Conservation (phyloP, 30 jellyfish, hydroid and myxozoan species). For the Cassiopea andromeda region DNA sequence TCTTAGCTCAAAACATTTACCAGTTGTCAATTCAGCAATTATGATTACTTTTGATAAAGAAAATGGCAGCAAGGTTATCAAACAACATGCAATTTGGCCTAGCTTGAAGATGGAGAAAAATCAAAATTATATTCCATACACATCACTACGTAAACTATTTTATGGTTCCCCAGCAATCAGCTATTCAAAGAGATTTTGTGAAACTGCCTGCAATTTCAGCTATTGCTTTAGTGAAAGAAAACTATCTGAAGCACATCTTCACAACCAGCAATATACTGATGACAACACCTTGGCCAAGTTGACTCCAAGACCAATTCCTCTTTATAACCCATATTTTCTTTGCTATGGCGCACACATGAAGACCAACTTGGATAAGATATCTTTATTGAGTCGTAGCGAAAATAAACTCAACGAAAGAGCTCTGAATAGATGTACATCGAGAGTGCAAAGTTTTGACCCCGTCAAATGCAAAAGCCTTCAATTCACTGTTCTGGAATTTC, state of each 20-base stretch:
- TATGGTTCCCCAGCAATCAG: conserved; percentile 20
- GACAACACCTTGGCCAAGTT: neutral
- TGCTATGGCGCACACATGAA: conserved; percentile 17
- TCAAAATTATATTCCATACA: conserved; percentile 38
- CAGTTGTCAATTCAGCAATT: neutral
- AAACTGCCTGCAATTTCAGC: neutral
- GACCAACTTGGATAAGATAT: neutral
- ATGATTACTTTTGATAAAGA: neutral
- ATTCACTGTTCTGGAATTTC: neutral
- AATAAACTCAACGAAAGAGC: conserved; percentile 1
- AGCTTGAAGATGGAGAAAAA: conserved; percentile 6
- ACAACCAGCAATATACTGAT: neutral
- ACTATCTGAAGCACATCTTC: neutral
- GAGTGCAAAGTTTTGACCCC: conserved; percentile 22
- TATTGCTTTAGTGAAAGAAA: neutral
- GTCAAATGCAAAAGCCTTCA: conserved; percentile 14
- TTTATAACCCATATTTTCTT: conserved; percentile 29
- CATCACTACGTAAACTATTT: conserved; percentile 49
- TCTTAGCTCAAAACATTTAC: neutral
- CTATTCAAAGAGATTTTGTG: neutral
- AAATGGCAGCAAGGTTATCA: neutral
- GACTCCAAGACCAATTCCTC: neutral
- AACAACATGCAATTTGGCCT: neutral
- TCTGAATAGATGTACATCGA: neutral
- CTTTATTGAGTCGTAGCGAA: conserved; percentile 24